These are phyloP conservation scores for Aphis craccivora DNA, from an alignment of 1,140 invertebrate species.

Conservation along the genomic window DNA sequence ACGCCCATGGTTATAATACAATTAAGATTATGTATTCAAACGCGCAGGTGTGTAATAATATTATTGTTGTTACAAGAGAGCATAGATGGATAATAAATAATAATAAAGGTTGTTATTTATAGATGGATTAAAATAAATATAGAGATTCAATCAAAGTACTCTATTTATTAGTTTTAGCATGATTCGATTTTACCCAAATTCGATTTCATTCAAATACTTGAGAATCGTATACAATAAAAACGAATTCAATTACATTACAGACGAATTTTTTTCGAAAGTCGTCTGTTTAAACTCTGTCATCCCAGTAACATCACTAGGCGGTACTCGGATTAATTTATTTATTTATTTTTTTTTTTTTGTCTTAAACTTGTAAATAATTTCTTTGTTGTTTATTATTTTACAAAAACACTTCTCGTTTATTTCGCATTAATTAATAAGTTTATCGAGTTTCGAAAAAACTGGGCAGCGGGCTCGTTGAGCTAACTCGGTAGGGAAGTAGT, in stretches of 20 bases:
- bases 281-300: background rate
- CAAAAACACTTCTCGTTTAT: background rate
- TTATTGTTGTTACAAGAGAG: background rate
- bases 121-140: background rate
- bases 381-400: slow-evolving; percentile 24
- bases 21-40: background rate
- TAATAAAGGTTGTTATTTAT: background rate
- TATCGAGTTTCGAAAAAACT: slow-evolving; percentile 5
- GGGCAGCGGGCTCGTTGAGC: background rate
- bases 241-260: slow-evolving; percentile 38
- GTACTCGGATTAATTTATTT: background rate
- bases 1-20: background rate
- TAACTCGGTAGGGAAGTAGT: background rate
- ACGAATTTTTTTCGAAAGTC: background rate
- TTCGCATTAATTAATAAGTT: slow-evolving; percentile 34
- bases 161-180: slow-evolving; percentile 39
- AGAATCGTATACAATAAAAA: slow-evolving; percentile 1
- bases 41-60: background rate
- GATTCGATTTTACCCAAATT: slow-evolving; percentile 35
- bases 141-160: slow-evolving; percentile 3
- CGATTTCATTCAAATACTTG: background rate
- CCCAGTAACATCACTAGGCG: background rate
- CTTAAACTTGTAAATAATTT: slow-evolving; percentile 29
- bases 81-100: slow-evolving; percentile 2
- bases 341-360: background rate